These are phyloP conservation scores for Oreochromis spilurus DNA, from an alignment of 2,113 vertebrate genomes.

Conservation along the genomic window DNA sequence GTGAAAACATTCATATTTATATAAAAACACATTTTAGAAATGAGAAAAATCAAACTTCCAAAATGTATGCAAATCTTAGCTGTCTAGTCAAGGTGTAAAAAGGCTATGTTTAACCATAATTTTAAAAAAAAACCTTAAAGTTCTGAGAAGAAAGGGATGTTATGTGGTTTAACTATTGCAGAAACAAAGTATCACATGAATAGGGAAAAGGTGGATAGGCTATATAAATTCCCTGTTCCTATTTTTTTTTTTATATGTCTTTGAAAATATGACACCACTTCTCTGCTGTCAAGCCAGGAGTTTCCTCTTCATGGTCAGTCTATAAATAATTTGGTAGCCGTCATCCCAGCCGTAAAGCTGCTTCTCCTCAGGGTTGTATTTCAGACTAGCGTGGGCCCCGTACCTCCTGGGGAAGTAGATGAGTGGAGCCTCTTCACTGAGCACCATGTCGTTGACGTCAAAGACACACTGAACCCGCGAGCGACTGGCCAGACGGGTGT, in stretches of 20 bases:
- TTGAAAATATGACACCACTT: background rate
- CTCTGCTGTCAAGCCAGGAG: conserved; percentile 45
- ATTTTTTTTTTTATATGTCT: background rate
- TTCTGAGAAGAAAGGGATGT: background rate
- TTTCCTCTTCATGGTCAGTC: conserved; percentile 87
- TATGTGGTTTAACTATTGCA: background rate
- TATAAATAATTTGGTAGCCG: conserved; percentile 94
- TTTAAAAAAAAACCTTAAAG: background rate
- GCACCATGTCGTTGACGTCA: conserved; percentile 85
- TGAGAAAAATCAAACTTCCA: rapidly evolving
- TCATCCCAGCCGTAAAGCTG: conserved; percentile 96
- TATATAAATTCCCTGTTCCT: background rate
- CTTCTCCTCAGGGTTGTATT: conserved; percentile 87
- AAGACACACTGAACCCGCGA: conserved; percentile 91
- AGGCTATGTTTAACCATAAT: background rate
- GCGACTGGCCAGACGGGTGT: conserved; percentile 86
- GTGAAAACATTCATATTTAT: background rate
- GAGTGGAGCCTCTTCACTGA: conserved; percentile 80
- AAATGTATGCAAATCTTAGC: background rate
- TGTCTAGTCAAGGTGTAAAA: background rate
- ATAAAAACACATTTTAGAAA: background rate
- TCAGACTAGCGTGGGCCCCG: conserved; percentile 87
- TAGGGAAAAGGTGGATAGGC: background rate
- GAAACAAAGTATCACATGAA: background rate
- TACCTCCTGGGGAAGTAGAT: conserved; percentile 94